Evolutionary conservation across 2,888 invertebrate species (phyloP).

Genomic region (Eristalinus sepulchralis): DNA sequence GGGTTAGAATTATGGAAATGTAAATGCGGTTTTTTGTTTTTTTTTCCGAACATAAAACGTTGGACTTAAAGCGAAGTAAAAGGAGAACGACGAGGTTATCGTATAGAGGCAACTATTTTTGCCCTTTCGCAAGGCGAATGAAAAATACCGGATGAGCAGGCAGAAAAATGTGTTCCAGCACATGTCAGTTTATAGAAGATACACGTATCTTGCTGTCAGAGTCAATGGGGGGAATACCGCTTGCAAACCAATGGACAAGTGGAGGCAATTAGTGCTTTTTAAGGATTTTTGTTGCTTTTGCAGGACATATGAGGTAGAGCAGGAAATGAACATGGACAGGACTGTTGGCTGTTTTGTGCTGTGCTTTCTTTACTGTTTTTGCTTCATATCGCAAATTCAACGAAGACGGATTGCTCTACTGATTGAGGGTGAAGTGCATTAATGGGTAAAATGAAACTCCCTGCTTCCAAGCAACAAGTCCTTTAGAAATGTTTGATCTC

Average conservation of each 20-base stretch:
- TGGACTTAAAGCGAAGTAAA: neutral
- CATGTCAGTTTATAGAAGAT: conserved; percentile 18
- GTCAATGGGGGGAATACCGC: conserved; percentile 13
- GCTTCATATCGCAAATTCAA: neutral
- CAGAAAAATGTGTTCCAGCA: conserved; percentile 37
- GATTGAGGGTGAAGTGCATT: neutral
- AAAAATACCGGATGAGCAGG: conserved; percentile 34
- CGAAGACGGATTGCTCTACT: neutral
- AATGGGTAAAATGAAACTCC: neutral
- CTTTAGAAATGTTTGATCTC: neutral
- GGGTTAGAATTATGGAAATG: conserved; percentile 52
- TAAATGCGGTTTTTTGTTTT: conserved; percentile 6
- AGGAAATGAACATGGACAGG: neutral
- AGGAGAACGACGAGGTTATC: neutral
- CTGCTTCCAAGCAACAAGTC: neutral
- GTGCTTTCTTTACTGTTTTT: neutral
- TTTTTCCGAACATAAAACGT: neutral
- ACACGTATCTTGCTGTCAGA: neutral
- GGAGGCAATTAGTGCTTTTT: conserved; percentile 47
- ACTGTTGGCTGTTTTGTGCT: neutral
- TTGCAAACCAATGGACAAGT: neutral
- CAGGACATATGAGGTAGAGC: neutral
- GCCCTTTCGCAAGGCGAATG: conserved; percentile 14
- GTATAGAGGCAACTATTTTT: conserved; percentile 10
- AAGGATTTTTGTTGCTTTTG: neutral